A percentile compares a stretch with the other conserved stretches of the same genome.
phyloP scores from a whole-genome alignment of 2,888 invertebrate species.

The Plagodis dolabraria region DNA sequence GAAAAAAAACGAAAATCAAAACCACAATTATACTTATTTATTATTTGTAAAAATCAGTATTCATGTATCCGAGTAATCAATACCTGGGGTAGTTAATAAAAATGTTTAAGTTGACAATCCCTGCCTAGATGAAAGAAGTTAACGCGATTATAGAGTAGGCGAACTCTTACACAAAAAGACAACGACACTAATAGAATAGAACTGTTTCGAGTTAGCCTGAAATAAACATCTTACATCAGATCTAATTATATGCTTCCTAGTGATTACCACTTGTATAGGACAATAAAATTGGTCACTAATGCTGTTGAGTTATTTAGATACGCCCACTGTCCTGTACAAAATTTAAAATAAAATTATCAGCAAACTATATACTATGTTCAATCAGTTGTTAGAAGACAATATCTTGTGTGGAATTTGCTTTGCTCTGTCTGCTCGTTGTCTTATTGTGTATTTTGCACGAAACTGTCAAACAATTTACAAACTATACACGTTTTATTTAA shows the following conservation, averaged over 20 bases:
- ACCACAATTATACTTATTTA: too few relatives aligned
- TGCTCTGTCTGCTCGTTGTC: too few relatives aligned
- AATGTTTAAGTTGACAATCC: too few relatives aligned
- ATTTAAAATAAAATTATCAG: conserved; percentile 2
- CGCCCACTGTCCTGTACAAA: conserved; percentile 15
- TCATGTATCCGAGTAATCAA: too few relatives aligned
- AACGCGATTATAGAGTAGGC: neutral
- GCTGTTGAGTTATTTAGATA: conserved; percentile 20
- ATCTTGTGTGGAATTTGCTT: too few relatives aligned
- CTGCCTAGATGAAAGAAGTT: neutral
- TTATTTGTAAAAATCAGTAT: too few relatives aligned
- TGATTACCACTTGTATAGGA: conserved; percentile 20
- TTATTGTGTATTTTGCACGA: too few relatives aligned
- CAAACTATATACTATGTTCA: neutral
- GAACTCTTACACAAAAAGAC: conserved; percentile 5
- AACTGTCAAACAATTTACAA: too few relatives aligned
- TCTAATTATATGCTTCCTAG: conserved; percentile 30
- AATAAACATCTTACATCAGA: conserved; percentile 24
- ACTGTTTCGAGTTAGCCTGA: conserved; percentile 19
- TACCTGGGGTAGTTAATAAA: too few relatives aligned
- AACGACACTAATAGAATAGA: conserved; percentile 16
- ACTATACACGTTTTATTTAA: too few relatives aligned
- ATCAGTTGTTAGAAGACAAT: too few relatives aligned
- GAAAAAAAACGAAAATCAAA: too few relatives aligned
- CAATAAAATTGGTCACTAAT: conserved; percentile 28